A percentile compares a stretch with the other conserved stretches of the same genome.
These are phyloP conservation scores for Eremophila alpestris DNA, from an alignment of 2,797 vertebrate species.

Conservation along the genomic window DNA sequence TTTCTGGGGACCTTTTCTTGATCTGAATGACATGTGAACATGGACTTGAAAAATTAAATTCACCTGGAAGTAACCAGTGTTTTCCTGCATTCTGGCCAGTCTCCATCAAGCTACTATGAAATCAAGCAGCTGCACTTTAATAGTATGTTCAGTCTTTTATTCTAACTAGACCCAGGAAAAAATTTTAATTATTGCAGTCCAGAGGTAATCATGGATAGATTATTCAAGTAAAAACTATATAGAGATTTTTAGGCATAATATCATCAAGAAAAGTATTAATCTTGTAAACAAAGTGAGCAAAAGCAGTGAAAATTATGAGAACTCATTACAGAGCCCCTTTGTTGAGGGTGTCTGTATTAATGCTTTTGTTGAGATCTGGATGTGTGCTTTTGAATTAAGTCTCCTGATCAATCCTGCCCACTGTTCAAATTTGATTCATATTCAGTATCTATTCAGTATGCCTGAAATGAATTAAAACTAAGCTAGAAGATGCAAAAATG, in stretches of 20 bases:
- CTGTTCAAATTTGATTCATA: background rate
- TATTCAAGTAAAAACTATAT: background rate
- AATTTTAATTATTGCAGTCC: background rate
- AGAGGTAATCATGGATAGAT: background rate
- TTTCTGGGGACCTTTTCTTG: background rate
- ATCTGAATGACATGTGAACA: background rate
- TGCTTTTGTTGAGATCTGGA: background rate
- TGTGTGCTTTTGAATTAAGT: background rate
- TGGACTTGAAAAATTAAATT: background rate
- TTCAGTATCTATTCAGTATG: background rate
- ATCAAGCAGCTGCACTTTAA: background rate
- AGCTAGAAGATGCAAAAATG: background rate
- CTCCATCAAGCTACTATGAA: background rate
- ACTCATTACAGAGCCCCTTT: background rate
- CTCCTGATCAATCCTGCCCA: accelerated
- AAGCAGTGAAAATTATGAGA: background rate
- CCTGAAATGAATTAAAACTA: background rate
- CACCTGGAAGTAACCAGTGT: background rate
- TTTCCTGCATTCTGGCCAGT: background rate
- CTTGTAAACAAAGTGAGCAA: background rate
- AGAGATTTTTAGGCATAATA: background rate
- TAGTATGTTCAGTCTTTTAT: background rate
- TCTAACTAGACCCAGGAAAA: background rate
- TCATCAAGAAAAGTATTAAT: background rate
- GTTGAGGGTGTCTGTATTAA: background rate